Evolutionary conservation across 2,888 invertebrate species (phyloP).

Genomic region (Cetonia aurata): DNA sequence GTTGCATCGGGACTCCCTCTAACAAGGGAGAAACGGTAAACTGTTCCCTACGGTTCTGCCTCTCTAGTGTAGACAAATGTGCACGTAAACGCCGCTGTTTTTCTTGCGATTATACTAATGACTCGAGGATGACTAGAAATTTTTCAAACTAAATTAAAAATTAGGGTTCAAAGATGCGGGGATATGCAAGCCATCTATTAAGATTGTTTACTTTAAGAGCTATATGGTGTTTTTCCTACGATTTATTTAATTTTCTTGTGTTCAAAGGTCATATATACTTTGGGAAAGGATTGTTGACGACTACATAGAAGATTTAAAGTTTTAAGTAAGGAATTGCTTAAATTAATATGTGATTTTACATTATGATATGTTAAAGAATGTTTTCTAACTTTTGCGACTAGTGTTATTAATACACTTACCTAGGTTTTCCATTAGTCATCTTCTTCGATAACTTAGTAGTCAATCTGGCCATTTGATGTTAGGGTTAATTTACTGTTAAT

Average conservation of each 20-base stretch:
- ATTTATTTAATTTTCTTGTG: conserved; percentile 45
- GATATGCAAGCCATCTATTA: neutral
- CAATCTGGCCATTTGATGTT: too few species aligned
- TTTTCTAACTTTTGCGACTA: too few species aligned
- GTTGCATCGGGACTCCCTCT: neutral
- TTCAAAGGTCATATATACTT: too few species aligned
- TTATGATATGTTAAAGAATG: too few species aligned
- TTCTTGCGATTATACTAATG: conserved; percentile 56
- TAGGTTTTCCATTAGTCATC: too few species aligned
- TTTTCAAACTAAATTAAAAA: conserved; percentile 45
- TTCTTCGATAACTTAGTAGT: too few species aligned
- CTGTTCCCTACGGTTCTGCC: neutral
- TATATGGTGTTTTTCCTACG: conserved; percentile 10
- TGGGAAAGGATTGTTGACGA: too few species aligned
- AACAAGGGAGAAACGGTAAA: conserved; percentile 44
- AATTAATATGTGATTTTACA: too few species aligned
- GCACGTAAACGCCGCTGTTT: conserved; percentile 58
- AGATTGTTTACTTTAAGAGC: neutral
- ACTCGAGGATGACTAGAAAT: conserved; percentile 44
- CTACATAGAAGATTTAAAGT: too few species aligned
- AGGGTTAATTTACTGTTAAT: too few species aligned
- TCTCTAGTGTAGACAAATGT: conserved; percentile 54
- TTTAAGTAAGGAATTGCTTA: too few species aligned
- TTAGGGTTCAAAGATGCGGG: conserved; percentile 1
- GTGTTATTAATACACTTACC: too few species aligned